Conservation (phyloP, 1,140 invertebrate species). For the Atopsyche davidsoni region DNA sequence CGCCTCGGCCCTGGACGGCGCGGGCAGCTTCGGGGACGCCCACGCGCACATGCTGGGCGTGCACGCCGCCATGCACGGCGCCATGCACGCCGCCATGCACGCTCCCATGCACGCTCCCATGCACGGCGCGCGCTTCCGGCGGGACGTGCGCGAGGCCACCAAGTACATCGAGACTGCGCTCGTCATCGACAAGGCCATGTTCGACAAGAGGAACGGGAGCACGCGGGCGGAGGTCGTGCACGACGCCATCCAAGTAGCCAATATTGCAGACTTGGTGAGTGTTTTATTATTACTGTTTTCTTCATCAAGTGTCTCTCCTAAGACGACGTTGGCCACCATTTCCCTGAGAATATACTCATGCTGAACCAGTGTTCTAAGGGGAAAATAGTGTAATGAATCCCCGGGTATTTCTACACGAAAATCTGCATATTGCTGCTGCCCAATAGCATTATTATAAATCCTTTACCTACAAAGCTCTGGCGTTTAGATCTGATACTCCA, state of each 20-base stretch:
- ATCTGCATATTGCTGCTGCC: too few relatives aligned
- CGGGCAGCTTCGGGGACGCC: conserved; percentile 7
- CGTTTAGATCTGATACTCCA: too few relatives aligned
- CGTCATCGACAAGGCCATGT: conserved; percentile 90
- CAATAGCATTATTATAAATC: too few relatives aligned
- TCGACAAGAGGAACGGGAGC: conserved; percentile 85
- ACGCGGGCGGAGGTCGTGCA: conserved; percentile 84
- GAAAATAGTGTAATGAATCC: too few relatives aligned
- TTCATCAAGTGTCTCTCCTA: background rate
- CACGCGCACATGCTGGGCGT: conserved; percentile 10
- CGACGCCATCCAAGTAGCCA: conserved; percentile 92
- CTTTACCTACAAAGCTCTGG: too few relatives aligned
- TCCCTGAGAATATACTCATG: background rate
- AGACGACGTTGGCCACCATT: background rate
- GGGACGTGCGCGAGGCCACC: conserved; percentile 79
- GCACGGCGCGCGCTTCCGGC: conserved; percentile 37
- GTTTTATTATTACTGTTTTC: background rate
- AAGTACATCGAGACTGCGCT: conserved; percentile 91
- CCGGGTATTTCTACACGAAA: too few relatives aligned
- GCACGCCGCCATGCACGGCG: background rate
- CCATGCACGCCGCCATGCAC: background rate
- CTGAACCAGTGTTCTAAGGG: background rate
- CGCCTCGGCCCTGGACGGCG: too few relatives aligned
- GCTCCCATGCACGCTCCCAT: too few relatives aligned
- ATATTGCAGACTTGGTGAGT: conserved; percentile 92